Base-by-base conservation (phyloP, 2,888 invertebrate genomes). In the Ametastegia equiseti region DNA sequence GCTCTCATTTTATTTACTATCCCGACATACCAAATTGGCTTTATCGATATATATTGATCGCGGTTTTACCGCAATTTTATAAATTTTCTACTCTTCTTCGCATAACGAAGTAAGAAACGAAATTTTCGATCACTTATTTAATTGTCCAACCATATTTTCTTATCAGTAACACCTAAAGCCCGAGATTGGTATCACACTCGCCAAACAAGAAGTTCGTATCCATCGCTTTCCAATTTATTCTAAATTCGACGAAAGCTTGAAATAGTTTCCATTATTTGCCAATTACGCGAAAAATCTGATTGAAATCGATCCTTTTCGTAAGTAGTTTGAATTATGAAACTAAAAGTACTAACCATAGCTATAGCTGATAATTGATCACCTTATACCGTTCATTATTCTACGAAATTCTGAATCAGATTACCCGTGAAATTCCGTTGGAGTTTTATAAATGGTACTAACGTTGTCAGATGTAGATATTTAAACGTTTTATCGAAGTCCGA, bases 151-250 rank as follows among this genome's bases (percentile, higher is more conserved):
- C 15, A 15, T 27, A 30, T 71, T 71, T 47, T 3, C 15, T 13
- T 27, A 30, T 7, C 4, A 36, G 33, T 54, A 54, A 75, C 50
- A 75, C 54, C 50, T 75, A 75, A 75, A 75, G 50, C 50, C 50
- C 50, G 30, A 75, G 54, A 36, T 50, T 54, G 33, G 19, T 50
- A 75, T 75, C 54, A 75, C 75, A 54, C 75, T 75, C 5, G 36
- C 36, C 50, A 33, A 42, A 50, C 19, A 36, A 50, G 54, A 11
- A 54, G 13, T 75, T 73, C 75, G 50, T 11, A 33, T 75, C 50
- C 36, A 19, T 75, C 15, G 75, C 39, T 33, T n/a, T 33, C 13
- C 30, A 33, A 23, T 50, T 33, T 33, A n/a, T 23, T 19, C 4
- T 0, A 27, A 30, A 13, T 5, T 23, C 36, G 54, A 75, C 75